Base-by-base conservation (phyloP, 2,888 invertebrate genomes). In the Ophion ellenae region DNA sequence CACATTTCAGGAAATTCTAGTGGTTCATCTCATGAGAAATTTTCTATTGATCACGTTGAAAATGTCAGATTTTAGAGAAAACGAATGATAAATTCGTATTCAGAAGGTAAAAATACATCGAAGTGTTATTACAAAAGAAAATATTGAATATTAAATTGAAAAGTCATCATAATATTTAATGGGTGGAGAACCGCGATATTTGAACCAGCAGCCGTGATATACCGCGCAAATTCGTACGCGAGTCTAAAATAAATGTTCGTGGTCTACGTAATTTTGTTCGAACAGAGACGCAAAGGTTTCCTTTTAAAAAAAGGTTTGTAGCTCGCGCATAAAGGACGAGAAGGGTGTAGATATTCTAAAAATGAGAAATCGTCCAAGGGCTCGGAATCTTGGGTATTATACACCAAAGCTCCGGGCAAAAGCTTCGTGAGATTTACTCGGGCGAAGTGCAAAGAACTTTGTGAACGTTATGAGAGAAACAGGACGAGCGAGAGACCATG, bases 351-450 rank as follows among this genome's bases (percentile, higher is more conserved):
- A 53, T 53, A 17, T 53, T 53, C 53, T 4, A 14, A 61, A 61
- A 61, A 61, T 61, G 61, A 24, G 24, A 61, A 9, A 36, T n/a
- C 67, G 76, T 40, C 80, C 73, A 81, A 69, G 73, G 74, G 61
- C 70, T 66, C 61, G 67, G 76, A 87, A 81, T 77, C 76, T 77
- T 10, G 66, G 64, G 86, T 82, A 80, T 84, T 86, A 79, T 86
- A 81, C 53, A 74, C 71, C 80, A 17, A 53, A 17, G 53, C 53
- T 53, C 5, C 14, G 53, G 14, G 14, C 6, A 63, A 74, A 67
- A 70, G 82, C 80, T 74, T 83, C 79, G 86, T 79, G 76, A 88
- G 90, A 89, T 89, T 88, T 89, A 88, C 87, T 85, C 88, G 86
- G 85, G 87, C 85, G 88, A 79, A 78, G 71, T 74, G 63, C 80